These are phyloP conservation scores for Heliconius melpomene DNA, from an alignment of 1,140 invertebrate genomes.

Conservation along the genomic window DNA sequence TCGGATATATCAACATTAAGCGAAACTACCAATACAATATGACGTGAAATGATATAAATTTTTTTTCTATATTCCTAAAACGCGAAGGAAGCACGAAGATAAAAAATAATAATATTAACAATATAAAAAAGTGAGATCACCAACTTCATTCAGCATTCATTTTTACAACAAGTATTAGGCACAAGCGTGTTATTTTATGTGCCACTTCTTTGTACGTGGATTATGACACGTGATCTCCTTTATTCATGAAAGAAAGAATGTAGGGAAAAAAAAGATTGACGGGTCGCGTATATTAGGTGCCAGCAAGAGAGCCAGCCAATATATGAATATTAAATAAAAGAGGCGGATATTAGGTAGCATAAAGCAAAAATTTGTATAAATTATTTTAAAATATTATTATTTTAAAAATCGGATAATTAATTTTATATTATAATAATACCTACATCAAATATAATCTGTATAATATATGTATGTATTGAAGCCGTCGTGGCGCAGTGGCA, in stretches of 20 bases:
- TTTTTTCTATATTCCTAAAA: background rate
- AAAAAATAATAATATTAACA: slow-evolving; percentile 3
- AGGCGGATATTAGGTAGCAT: background rate
- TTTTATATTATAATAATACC: too few relatives aligned
- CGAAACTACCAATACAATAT: background rate
- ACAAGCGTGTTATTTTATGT: slow-evolving; percentile 57
- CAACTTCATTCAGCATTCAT: slow-evolving; percentile 48
- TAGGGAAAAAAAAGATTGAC: slow-evolving; percentile 36
- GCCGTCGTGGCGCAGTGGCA: too few relatives aligned
- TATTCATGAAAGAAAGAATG: slow-evolving; percentile 61
- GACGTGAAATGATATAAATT: background rate
- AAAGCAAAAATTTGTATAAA: background rate
- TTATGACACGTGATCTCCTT: slow-evolving; percentile 72
- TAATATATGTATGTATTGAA: too few relatives aligned
- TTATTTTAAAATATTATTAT: too few relatives aligned
- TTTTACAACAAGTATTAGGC: slow-evolving; percentile 62
- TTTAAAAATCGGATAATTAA: too few relatives aligned
- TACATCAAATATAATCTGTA: too few relatives aligned
- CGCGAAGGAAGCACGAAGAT: background rate
- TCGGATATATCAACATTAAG: background rate
- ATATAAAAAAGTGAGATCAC: slow-evolving; percentile 5
- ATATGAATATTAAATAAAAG: slow-evolving; percentile 1
- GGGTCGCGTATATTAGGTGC: slow-evolving; percentile 28
- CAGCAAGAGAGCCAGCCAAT: slow-evolving; percentile 25
- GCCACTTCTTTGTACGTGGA: slow-evolving; percentile 71